Evolutionary conservation across 2,888 invertebrate genomes (phyloP), one percentile per base, ranked within the genome.

Genomic region (Eurytoma adleriae): DNA sequence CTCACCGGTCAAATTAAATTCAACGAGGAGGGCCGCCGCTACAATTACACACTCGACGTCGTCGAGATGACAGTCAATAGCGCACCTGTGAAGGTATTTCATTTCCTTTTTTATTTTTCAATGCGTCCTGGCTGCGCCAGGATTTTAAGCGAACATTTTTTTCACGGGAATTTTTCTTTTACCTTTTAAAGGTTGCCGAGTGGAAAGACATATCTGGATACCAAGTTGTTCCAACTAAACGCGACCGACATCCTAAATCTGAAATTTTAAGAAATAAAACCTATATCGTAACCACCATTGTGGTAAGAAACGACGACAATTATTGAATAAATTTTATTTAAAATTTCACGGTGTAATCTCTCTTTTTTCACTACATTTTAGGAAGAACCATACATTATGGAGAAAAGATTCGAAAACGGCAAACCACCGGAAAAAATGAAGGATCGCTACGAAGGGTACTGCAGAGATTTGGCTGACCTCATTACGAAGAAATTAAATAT

Each of bases 11-110:
- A 96, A 90, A 96, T 98, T 86, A 95, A 96, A 72, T 98, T 98
- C 91, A 96, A 96, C 89, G 97, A 97, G 86, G 96, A 96, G 87
- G 97, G 98, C 16, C 94, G 96, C 86, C 93, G 98, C 73, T 94
- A 95, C 89, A 97, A 97, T 92, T 98, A 97, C 90, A 96, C 96
- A 0, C 92, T 98, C 83, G 96, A 97, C 89, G 96, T 97, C 81
- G 96, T 98, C 71, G 96, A 98, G 91, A 97, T 98, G 96, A 97
- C 98, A 4, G 96, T 97, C 78, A 96, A 97, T 88, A 97, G 97
- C 88, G 96, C 96, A 48, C 96, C 97, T 95, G 94, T 97, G 20
- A 97, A 97, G 93, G 95, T 95, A 89, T 18, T 69, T 71, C 16
- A 52, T 70, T 59, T 59, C 69, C 56, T 80, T 54, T 20, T 54